phyloP scores from a whole-genome alignment of 2,888 invertebrate genomes.

The Diadromus collaris region DNA sequence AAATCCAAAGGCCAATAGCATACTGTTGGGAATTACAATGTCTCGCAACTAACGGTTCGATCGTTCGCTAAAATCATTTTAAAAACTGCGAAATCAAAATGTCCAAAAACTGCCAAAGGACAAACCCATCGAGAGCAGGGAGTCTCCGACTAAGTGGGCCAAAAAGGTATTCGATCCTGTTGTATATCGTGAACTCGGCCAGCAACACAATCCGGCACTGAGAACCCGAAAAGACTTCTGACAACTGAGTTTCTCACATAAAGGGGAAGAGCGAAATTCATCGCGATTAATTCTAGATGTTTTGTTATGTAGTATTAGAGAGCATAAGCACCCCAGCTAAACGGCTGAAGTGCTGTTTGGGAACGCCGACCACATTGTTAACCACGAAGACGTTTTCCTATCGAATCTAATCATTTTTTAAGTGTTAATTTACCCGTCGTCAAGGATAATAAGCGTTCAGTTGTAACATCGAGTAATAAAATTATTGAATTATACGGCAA shows the following conservation, averaged over 20 bases:
- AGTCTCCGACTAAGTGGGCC: neutral
- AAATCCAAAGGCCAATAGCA: neutral
- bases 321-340: neutral
- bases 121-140: neutral
- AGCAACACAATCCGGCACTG: neutral
- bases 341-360: neutral
- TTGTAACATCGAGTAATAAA: neutral
- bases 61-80: constrained; percentile 16
- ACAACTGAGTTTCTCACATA: neutral
- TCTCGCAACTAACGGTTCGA: neutral
- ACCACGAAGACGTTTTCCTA: neutral
- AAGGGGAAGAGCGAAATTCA: neutral
- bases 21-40: neutral
- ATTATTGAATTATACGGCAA: neutral
- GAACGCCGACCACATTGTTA: no score
- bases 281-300: neutral
- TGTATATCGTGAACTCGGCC: neutral
- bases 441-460: no score
- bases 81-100: constrained; percentile 7
- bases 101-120: constrained; percentile 13
- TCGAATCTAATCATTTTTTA: neutral
- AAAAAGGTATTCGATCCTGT: constrained; percentile 4
- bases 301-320: neutral
- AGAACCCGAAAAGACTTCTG: neutral
- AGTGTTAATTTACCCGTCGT: neutral